Conservation (phyloP, 2,113 vertebrate species). For the Chloropsis hardwickii region DNA sequence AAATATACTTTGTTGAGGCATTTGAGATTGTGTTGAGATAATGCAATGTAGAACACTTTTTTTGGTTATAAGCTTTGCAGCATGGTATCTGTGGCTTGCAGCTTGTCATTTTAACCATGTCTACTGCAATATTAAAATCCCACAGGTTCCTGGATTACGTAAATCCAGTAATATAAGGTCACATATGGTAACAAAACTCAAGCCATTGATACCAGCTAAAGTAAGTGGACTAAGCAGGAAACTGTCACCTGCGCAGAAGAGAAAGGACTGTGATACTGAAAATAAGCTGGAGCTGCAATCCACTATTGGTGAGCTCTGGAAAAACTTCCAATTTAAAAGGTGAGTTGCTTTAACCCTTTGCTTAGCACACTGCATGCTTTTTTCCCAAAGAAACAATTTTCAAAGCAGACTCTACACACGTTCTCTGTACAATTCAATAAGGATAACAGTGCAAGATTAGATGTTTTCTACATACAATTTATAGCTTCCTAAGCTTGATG, state of each 20-base stretch:
- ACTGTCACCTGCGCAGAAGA: constrained; percentile 59
- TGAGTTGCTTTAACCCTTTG: constrained; percentile 45
- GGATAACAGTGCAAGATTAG: neutral
- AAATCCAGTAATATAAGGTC: constrained; percentile 61
- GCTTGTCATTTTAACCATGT: neutral
- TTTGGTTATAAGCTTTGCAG: neutral
- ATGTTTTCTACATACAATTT: neutral
- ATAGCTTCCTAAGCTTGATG: neutral
- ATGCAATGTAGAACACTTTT: neutral
- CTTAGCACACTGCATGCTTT: neutral
- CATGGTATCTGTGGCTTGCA: neutral
- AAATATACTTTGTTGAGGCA: neutral
- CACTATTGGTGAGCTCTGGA: constrained; percentile 88
- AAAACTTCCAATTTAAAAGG: constrained; percentile 90
- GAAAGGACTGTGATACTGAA: constrained; percentile 72
- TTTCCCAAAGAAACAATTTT: neutral
- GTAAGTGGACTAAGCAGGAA: constrained; percentile 87
- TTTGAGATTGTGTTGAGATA: neutral
- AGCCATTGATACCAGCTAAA: constrained; percentile 75
- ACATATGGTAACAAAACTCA: constrained; percentile 62
- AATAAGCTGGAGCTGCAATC: constrained; percentile 83
- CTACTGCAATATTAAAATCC: neutral
- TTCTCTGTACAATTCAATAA: neutral
- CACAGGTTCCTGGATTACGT: constrained; percentile 81
- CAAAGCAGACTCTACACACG: neutral